phyloP scores from a whole-genome alignment of 2,888 invertebrate genomes.

The Xestia ashworthii region DNA sequence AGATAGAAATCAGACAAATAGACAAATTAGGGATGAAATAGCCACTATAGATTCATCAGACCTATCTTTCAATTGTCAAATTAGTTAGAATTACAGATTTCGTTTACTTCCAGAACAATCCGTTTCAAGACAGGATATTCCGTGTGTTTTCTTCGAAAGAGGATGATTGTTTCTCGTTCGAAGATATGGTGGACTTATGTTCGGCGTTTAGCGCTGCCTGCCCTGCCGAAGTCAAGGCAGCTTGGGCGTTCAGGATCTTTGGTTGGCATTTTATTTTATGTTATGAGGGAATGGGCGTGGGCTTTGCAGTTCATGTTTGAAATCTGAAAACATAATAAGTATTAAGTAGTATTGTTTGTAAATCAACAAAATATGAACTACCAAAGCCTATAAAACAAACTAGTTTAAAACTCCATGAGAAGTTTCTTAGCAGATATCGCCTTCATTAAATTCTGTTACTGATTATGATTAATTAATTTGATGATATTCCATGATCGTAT shows the following conservation, averaged over 20 bases:
- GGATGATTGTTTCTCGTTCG: conserved; percentile 93
- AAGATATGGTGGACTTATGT: conserved; percentile 94
- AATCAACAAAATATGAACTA: neutral
- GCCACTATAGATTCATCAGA: neutral
- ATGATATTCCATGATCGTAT: too few species aligned
- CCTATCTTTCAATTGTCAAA: neutral
- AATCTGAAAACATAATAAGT: conserved; percentile 26
- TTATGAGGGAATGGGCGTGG: neutral
- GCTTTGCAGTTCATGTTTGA: neutral
- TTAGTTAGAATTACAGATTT: conserved; percentile 2
- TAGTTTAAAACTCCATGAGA: neutral
- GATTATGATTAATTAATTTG: neutral
- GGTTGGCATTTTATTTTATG: conserved; percentile 85
- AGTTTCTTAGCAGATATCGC: neutral
- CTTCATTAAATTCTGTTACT: neutral
- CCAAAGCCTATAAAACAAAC: neutral
- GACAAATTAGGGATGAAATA: neutral
- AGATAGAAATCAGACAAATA: neutral
- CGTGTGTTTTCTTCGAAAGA: conserved; percentile 93
- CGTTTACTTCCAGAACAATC: conserved; percentile 92
- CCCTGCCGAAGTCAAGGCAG: conserved; percentile 93
- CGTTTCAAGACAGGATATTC: conserved; percentile 93
- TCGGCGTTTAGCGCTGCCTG: conserved; percentile 94
- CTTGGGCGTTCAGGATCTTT: conserved; percentile 94
- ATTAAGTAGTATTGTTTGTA: neutral